Evolutionary conservation across 2,797 vertebrate genomes (phyloP).

Genomic region (Petrocephalus schoutedeni): DNA sequence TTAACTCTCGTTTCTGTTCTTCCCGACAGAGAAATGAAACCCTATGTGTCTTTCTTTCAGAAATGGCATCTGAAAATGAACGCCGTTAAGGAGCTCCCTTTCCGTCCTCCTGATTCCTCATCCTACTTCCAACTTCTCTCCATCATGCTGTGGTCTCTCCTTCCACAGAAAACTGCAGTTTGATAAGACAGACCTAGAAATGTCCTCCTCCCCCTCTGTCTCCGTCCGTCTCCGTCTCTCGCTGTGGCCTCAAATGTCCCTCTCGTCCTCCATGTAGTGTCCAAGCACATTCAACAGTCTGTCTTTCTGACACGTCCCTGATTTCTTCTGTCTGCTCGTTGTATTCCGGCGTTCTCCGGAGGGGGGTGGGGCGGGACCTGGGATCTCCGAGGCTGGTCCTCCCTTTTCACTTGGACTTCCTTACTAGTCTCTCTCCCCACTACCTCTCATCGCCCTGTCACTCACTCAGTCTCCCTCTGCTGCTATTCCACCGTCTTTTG

Average conservation of each 20-base stretch:
- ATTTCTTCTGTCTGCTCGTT: slow-evolving; percentile 28
- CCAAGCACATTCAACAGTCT: slow-evolving; percentile 52
- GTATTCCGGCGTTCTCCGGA: slow-evolving; percentile 56
- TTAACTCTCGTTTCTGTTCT: not conserved
- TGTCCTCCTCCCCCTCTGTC: slow-evolving; percentile 5
- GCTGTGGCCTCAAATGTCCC: slow-evolving; percentile 35
- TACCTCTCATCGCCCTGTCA: slow-evolving; percentile 13
- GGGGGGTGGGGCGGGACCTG: slow-evolving; percentile 51
- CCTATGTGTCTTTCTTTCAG: not conserved
- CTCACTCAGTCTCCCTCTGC: not conserved
- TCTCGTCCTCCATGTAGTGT: slow-evolving; percentile 48
- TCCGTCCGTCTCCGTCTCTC: slow-evolving; percentile 24
- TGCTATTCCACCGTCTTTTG: slow-evolving; percentile 11
- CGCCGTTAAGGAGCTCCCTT: not conserved
- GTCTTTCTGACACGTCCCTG: slow-evolving; percentile 17
- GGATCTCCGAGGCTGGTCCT: slow-evolving; percentile 43
- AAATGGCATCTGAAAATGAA: not conserved
- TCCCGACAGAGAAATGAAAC: slow-evolving; percentile 18
- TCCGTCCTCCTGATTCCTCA: not conserved
- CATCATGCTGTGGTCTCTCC: slow-evolving; percentile 5
- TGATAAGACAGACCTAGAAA: slow-evolving; percentile 39
- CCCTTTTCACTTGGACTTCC: slow-evolving; percentile 29
- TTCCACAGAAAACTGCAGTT: slow-evolving; percentile 19
- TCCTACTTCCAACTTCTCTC: slow-evolving; percentile 24
- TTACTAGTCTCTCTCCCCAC: slow-evolving; percentile 22